phyloP scores from a whole-genome alignment of 1,140 invertebrate genomes.

The Drosophila auraria region DNA sequence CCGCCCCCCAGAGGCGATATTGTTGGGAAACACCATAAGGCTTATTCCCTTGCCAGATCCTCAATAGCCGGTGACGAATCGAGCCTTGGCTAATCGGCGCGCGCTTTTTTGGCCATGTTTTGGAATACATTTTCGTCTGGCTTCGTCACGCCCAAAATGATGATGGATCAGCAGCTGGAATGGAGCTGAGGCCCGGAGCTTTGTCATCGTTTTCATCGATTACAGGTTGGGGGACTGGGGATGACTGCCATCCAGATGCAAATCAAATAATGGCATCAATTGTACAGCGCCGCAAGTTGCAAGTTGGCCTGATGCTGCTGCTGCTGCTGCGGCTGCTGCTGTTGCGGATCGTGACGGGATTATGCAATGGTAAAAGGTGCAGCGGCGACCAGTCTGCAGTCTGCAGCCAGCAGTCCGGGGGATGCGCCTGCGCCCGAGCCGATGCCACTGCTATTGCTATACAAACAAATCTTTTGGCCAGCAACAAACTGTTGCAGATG shows the following conservation, averaged over 20 bases:
- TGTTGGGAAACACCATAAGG: slow-evolving; percentile 2
- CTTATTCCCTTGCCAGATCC: slow-evolving; percentile 10
- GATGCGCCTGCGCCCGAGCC: slow-evolving; percentile 36
- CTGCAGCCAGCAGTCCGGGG: slow-evolving; percentile 8
- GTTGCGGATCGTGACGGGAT: slow-evolving; percentile 36
- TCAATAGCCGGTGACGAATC: slow-evolving; percentile 5
- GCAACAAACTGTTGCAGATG: slow-evolving; percentile 36
- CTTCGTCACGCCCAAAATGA: slow-evolving; percentile 18
- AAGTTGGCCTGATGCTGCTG: slow-evolving; percentile 29
- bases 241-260: slow-evolving; percentile 37
- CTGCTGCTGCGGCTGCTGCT: slow-evolving; percentile 18
- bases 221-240: slow-evolving; percentile 3
- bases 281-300: slow-evolving; percentile 32
- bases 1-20: background rate
- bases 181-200: background rate
- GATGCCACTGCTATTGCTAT: slow-evolving; percentile 9
- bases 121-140: slow-evolving; percentile 9
- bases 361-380: slow-evolving; percentile 52
- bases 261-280: slow-evolving; percentile 45
- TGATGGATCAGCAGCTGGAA: slow-evolving; percentile 14
- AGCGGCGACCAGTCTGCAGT: slow-evolving; percentile 35
- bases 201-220: slow-evolving; percentile 42
- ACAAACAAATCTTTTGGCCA: slow-evolving; percentile 38
- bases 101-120: background rate
- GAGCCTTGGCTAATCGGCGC: slow-evolving; percentile 1